Percentiles rank a stretch among this genome's conserved stretches.
These are phyloP conservation scores for Papilio protenor DNA, from an alignment of 2,888 invertebrate genomes.

Conservation along the genomic window DNA sequence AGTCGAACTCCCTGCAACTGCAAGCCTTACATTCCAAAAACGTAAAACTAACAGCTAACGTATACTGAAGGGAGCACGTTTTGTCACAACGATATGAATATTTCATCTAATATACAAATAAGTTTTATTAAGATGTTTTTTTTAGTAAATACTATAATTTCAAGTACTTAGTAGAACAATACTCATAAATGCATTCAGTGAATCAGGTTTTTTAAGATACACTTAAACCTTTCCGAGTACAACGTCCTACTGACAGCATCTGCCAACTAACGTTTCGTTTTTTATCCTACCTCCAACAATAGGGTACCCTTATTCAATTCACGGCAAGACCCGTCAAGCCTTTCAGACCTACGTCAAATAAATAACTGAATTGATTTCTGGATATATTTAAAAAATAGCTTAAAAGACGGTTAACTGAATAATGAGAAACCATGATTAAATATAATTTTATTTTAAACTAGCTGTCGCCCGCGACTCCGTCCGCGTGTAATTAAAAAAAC, in stretches of 20 bases:
- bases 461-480: too few species aligned
- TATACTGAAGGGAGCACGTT: too few species aligned
- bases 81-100: too few species aligned
- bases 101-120: too few species aligned
- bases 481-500: too few species aligned
- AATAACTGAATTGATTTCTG: constrained; percentile 29
- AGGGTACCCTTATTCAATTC: constrained; percentile 14
- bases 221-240: neutral
- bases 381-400: neutral
- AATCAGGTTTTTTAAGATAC: neutral
- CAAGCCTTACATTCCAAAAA: too few species aligned
- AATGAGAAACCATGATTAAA: neutral
- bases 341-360: constrained; percentile 25
- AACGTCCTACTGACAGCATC: neutral
- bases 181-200: too few species aligned
- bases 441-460: too few species aligned
- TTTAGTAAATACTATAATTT: too few species aligned
- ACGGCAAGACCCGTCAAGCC: constrained; percentile 19
- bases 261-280: neutral
- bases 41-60: too few species aligned
- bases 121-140: neutral
- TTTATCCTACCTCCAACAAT: neutral
- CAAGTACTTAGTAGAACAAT: too few species aligned
- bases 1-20: too few species aligned
- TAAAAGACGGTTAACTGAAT: neutral